Evolutionary conservation across 2,888 invertebrate genomes (phyloP), one percentile per base, ranked within the genome.

Genomic region (Oligia strigilis): DNA sequence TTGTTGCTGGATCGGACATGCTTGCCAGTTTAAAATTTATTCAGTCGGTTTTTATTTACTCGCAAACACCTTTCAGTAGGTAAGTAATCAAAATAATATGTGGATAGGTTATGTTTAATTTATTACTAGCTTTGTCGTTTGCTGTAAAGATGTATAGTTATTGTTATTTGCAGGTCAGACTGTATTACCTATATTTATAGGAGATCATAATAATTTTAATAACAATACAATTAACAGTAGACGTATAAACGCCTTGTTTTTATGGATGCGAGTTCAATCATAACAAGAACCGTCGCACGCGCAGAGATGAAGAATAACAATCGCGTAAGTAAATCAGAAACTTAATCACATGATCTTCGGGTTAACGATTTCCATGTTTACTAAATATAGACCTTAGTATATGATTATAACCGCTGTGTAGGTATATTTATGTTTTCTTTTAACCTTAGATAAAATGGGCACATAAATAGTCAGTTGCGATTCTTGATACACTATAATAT

Each of bases 1-100:
- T 81, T 84, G 74, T 85, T 80, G 66, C 89, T 92, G 84, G 92
- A 93, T 89, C 84, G 78, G 86, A 60, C 85, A 76, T 36, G 40
- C 23, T 72, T 29, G 71, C 66, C 58, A 72, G 73, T 74, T 76
- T 70, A 75, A 73, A 82, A 81, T 83, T 66, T 77, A 86, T 78
- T 65, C 82, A 66, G 67, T 81, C 46, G 40, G 73, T 75, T 83
- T 87, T 85, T 89, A 77, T 81, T 82, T 72, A 78, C 43, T 89
- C 58, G 80, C 70, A 77, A 80, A 81, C 87, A 87, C 87, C 85
- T 88, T 81, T 81, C 77, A 78, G 71, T 82, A 89, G 74, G 86
- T 36, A 75, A 84, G 84, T 85, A 83, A 89, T 88, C 78, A 86
- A 70, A 83, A 84, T 86, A 87, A 82, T 80, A 52, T 69, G 84